Percentiles rank a stretch among this genome's conserved stretches.
phyloP scores from a whole-genome alignment of 2,113 vertebrate species.

The Carassius gibelio region DNA sequence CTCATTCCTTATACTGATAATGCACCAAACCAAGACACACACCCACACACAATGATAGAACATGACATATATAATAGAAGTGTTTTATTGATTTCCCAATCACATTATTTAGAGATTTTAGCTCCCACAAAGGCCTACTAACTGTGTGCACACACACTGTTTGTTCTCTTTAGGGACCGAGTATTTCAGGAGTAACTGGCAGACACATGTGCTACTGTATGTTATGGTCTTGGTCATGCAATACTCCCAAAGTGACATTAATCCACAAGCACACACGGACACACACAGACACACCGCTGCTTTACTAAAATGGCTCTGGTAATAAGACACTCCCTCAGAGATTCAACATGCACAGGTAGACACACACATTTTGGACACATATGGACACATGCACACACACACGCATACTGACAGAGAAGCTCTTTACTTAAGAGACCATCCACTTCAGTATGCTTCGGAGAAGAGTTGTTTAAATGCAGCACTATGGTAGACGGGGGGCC shows the following conservation, averaged over 20 bases:
- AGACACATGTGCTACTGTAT: constrained; percentile 58
- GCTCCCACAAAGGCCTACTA: constrained; percentile 34
- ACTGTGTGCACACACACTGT: constrained; percentile 4
- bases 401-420: constrained; percentile 38
- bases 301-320: constrained; percentile 39
- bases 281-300: constrained; percentile 32
- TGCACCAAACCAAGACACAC: neutral
- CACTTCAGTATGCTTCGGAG: constrained; percentile 50
- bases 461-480: constrained; percentile 49
- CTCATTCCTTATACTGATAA: neutral
- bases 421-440: constrained; percentile 39
- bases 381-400: constrained; percentile 8
- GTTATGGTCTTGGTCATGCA: constrained; percentile 49
- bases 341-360: constrained; percentile 18
- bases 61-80: neutral
- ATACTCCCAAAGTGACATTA: constrained; percentile 58
- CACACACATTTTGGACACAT: constrained; percentile 10
- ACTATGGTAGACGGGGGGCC: constrained; percentile 15
- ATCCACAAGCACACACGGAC: constrained; percentile 19
- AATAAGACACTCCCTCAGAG: constrained; percentile 54
- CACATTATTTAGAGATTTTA: constrained; percentile 22
- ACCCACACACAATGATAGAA: neutral
- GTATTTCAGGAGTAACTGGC: constrained; percentile 51
- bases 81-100: constrained; percentile 39
- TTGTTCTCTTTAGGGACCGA: constrained; percentile 1